Evolutionary conservation across 2,888 invertebrate species (phyloP), one percentile per base, ranked within the genome.

Genomic region (Endomychus coccineus): DNA sequence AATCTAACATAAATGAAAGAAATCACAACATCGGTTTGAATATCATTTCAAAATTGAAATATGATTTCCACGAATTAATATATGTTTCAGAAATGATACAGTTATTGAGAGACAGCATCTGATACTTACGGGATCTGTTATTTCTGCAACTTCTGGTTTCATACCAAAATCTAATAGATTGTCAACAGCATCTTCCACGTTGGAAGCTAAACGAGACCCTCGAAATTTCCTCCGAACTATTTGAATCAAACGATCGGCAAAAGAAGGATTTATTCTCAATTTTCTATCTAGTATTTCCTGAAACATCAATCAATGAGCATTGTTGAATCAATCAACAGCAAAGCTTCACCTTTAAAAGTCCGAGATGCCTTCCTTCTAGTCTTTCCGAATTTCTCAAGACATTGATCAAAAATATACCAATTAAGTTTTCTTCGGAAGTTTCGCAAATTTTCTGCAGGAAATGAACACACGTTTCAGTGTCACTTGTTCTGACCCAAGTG

Each of bases 381-480:
- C 14, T 32, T 9, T 11, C 27, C 27, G 31, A n/a, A 3, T 25
- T 19, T 1, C 4, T 12, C 27, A 32, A 14, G 3, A 32, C 12
- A 3, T 25, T 14, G 32, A 71, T 62, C 2, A 80, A 51, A 43
- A 78, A 71, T 33, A 71, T 59, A 0, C 78, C 78, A 0, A 72
- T 59, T 64, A 76, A 73, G 50, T 78, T 76, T 22, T 69, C 69
- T 14, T 65, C 65, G 1, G 56, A 63, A 0, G 71, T 65, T 45
- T 55, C 55, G 1, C 59, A 51, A 17, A 76, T 56, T 16, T 70
- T 70, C 45, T 73, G 70, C 5, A 78, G 51, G 5, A 74, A 55
- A 29, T 66, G 64, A 1, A 71, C 55, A 1, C 71, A 73, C 0
- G 62, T 65, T 9, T 67, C 56, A 2, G 67, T 52, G 24, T 76